phyloP scores from a whole-genome alignment of 2,113 vertebrate genomes.

The Todiramphus saurophagus region DNA sequence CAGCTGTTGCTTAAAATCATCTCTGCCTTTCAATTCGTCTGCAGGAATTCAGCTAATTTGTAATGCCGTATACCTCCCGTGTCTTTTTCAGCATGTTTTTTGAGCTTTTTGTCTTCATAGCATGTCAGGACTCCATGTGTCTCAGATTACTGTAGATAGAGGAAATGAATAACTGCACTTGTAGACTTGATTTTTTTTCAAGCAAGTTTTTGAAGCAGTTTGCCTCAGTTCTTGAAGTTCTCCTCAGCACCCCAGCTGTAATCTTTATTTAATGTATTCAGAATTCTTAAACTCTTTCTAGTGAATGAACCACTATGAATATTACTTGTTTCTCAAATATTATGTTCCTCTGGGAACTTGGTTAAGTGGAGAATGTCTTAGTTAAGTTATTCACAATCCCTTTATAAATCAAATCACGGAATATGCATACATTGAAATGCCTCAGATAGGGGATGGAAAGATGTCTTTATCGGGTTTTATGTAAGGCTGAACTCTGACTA shows the following conservation, averaged over 20 bases:
- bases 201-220: neutral
- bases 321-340: constrained; percentile 49
- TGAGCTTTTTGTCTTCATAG: neutral
- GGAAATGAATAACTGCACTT: neutral
- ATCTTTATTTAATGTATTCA: constrained; percentile 46
- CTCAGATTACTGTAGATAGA: neutral
- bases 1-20: neutral
- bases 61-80: neutral
- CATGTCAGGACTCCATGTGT: neutral
- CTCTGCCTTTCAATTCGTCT: neutral
- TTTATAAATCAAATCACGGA: constrained; percentile 36
- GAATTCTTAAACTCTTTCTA: constrained; percentile 27
- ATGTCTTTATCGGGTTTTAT: neutral
- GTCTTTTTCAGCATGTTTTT: neutral
- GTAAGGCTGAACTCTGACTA: neutral
- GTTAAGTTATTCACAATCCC: constrained; percentile 29
- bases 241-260: constrained; percentile 13
- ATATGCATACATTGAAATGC: constrained; percentile 30
- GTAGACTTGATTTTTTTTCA: neutral
- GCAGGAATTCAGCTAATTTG: neutral
- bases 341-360: constrained; percentile 34
- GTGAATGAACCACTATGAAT: constrained; percentile 23
- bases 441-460: neutral
- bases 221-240: constrained; percentile 9
- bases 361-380: constrained; percentile 24